These are phyloP conservation scores for Neopipo cinnamomea DNA, from an alignment of 2,113 vertebrate species.

Conservation along the genomic window DNA sequence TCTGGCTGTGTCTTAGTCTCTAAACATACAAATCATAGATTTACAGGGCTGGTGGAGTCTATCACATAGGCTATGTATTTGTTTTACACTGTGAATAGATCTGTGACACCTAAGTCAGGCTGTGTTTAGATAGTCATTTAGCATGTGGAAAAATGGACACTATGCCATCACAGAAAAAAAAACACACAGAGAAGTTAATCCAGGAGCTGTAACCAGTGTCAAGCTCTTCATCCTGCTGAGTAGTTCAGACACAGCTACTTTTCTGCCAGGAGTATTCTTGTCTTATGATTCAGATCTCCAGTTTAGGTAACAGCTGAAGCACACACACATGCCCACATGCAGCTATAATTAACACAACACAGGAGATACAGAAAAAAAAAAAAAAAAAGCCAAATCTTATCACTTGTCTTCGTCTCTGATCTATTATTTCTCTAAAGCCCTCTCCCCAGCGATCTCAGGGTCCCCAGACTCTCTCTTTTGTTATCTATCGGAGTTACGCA, in stretches of 20 bases:
- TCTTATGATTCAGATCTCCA: not conserved
- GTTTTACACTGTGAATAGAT: not conserved
- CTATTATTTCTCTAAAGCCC: not conserved
- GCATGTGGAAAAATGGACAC: not conserved
- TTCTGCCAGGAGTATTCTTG: not conserved
- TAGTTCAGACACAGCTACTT: not conserved
- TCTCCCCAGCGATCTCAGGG: not conserved
- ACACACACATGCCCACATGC: not conserved
- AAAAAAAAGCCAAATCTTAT: not conserved
- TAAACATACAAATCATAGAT: not conserved
- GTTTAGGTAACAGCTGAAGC: not conserved
- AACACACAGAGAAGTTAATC: not conserved
- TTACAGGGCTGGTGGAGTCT: not conserved
- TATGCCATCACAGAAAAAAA: not conserved
- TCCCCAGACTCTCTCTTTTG: not conserved
- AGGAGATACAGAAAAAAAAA: not conserved
- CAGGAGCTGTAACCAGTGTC: not conserved
- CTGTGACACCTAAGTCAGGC: not conserved
- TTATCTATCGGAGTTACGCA: not conserved
- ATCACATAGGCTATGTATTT: not conserved
- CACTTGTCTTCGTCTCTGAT: not conserved
- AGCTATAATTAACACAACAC: slow-evolving; percentile 24
- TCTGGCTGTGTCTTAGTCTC: not conserved
- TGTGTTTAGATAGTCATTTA: not conserved
- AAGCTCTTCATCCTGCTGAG: not conserved